These are phyloP conservation scores for Barypeithes pellucidus DNA, from an alignment of 2,888 invertebrate species.

Conservation along the genomic window DNA sequence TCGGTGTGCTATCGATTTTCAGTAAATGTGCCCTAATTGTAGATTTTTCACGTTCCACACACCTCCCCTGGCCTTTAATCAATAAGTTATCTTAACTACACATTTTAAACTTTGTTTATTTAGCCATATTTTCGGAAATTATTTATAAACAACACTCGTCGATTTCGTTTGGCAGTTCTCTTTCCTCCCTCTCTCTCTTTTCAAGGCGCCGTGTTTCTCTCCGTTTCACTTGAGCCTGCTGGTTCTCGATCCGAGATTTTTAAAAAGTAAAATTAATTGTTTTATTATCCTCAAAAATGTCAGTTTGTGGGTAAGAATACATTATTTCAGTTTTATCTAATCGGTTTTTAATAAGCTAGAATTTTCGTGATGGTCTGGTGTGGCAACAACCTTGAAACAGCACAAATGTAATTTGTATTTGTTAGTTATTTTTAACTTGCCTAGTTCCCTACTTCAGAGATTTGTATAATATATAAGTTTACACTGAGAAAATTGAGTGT, in stretches of 20 bases:
- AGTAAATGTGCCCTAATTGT: constrained; percentile 5
- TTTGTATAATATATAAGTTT: constrained; percentile 25
- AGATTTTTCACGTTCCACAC: constrained; percentile 26
- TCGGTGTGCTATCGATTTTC: constrained; percentile 38
- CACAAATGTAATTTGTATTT: constrained; percentile 40
- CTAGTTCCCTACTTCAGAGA: constrained; percentile 46
- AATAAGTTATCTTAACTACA: constrained; percentile 34
- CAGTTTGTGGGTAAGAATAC: constrained; percentile 13
- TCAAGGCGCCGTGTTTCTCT: constrained; percentile 31
- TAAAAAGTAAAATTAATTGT: constrained; percentile 9
- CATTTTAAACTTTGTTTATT: constrained; percentile 33
- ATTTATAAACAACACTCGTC: constrained; percentile 33
- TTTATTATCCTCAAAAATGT: constrained; percentile 14
- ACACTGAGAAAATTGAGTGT: constrained; percentile 7
- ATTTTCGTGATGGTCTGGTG: constrained; percentile 35
- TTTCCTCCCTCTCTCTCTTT: constrained; percentile 17
- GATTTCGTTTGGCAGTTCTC: constrained; percentile 7
- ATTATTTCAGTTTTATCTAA: constrained; percentile 36
- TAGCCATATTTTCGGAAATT: constrained; percentile 43
- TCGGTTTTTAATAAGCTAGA: constrained; percentile 27
- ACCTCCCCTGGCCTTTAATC: constrained; percentile 17
- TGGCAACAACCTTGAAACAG: constrained; percentile 50
- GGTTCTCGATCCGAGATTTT: constrained; percentile 30
- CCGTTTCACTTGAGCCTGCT: constrained; percentile 34
- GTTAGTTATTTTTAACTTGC: constrained; percentile 49